phyloP scores from a whole-genome alignment of 2,888 invertebrate genomes.

The Cerceris rybyensis region DNA sequence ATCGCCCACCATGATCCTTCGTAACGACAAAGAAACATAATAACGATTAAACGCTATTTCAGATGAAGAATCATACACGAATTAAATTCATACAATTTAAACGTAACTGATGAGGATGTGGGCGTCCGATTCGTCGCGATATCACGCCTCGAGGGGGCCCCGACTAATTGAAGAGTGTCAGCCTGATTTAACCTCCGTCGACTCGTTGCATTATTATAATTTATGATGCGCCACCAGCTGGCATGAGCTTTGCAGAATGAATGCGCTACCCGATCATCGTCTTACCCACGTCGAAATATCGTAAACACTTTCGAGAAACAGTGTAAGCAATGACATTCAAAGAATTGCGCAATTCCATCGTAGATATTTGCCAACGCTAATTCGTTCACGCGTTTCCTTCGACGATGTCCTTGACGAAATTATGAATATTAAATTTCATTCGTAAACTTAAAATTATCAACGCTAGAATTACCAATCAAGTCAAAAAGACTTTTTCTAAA shows the following conservation, averaged over 20 bases:
- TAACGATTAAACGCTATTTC: too few species aligned
- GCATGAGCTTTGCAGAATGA: constrained; percentile 44
- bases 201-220: constrained; percentile 70
- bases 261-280: constrained; percentile 28
- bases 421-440: too few species aligned
- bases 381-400: too few species aligned
- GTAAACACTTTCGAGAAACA: background rate
- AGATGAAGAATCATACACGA: constrained; percentile 25
- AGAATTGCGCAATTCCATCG: too few species aligned
- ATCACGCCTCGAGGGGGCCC: constrained; percentile 51
- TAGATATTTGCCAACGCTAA: too few species aligned
- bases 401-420: too few species aligned
- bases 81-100: constrained; percentile 30
- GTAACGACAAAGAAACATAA: too few species aligned
- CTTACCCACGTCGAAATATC: background rate
- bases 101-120: constrained; percentile 62
- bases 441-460: too few species aligned
- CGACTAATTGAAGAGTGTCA: constrained; percentile 73
- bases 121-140: constrained; percentile 58
- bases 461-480: too few species aligned
- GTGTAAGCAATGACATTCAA: background rate
- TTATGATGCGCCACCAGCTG: constrained; percentile 66
- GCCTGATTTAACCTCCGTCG: constrained; percentile 71
- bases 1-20: too few species aligned
- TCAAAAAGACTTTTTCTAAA: too few species aligned